Evolutionary conservation across 2,113 vertebrate species (phyloP).

Genomic region (Microcebus ravelobensis): DNA sequence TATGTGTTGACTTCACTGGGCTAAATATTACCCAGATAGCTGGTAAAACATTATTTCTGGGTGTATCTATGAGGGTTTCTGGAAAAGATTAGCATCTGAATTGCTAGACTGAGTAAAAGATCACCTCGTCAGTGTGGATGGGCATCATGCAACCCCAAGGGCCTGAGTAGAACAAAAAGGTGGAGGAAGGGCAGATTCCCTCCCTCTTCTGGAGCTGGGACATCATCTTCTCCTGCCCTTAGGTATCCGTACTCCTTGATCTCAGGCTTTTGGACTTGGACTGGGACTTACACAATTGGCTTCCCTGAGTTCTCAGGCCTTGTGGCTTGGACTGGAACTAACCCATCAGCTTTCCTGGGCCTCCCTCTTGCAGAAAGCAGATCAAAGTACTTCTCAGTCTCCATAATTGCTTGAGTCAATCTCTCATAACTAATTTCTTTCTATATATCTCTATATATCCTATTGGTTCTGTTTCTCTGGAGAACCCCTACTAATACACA

Average conservation of each 20-base stretch:
- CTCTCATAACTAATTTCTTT: not conserved
- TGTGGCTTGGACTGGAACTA: not conserved
- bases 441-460: not conserved
- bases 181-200: not conserved
- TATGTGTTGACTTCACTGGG: not conserved
- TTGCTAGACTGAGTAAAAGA: not conserved
- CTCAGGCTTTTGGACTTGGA: not conserved
- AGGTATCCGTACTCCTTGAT: not conserved
- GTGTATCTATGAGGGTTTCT: not conserved
- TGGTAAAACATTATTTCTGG: not conserved
- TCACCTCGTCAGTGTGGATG: no score
- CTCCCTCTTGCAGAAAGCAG: not conserved
- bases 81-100: not conserved
- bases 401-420: not conserved
- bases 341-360: not conserved
- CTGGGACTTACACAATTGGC: not conserved
- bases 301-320: not conserved
- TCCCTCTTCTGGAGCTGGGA: not conserved
- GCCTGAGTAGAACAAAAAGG: not conserved
- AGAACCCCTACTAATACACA: not conserved
- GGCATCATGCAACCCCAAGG: not conserved
- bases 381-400: not conserved
- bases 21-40: not conserved
- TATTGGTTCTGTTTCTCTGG: not conserved
- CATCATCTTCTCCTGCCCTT: not conserved